Evolutionary conservation across 2,797 vertebrate species (phyloP), one percentile per base, ranked within the genome.

Genomic region (Coregonus ussuriensis): DNA sequence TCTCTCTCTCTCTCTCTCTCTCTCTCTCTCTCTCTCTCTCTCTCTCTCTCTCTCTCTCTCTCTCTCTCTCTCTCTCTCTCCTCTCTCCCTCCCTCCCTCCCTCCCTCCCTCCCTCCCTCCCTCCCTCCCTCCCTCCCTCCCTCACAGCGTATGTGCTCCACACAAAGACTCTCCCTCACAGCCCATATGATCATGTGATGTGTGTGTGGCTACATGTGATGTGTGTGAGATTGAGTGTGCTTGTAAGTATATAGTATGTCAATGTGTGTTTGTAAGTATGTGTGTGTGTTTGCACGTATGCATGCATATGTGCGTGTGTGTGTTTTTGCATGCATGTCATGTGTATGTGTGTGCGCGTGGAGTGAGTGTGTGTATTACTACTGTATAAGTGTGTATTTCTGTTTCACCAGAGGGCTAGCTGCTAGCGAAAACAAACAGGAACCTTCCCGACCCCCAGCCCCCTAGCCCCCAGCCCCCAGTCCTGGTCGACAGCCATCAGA

Each of bases 391-490:
- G 35, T 77, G 68, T 63, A 9, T 25, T 29, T 51, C n/a, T 63
- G 59, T 25, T 25, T 25, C 37, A 37, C 33, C 33, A n/a, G n/a
- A n/a, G 67, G 66, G 84, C 88, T 84, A 72, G 78, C 89, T 88
- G 88, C 91, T 85, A 91, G 88, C 89, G 89, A 93, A 93, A 95
- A 94, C 91, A 92, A 93, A 94, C 89, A 85, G 89, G 88, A 93
- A 93, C 89, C 93, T 92, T 93, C 91, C 89, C 87, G 89, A 90
- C 88, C 90, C 85, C 90, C 82, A 78, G 87, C 82, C 90, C 88
- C 88, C 89, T 86, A 89, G 71, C 82, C 76, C 88, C 89, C 87
- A 89, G 71, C 82, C 76, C 85, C 37, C 15, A 70, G 5, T 5
- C 35, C 18, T 37, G 67, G 21, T 47, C 35, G 90, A 83, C 91